Evolutionary conservation across 2,888 invertebrate genomes (phyloP).

Genomic region (Dasysyrphus tricinctus): DNA sequence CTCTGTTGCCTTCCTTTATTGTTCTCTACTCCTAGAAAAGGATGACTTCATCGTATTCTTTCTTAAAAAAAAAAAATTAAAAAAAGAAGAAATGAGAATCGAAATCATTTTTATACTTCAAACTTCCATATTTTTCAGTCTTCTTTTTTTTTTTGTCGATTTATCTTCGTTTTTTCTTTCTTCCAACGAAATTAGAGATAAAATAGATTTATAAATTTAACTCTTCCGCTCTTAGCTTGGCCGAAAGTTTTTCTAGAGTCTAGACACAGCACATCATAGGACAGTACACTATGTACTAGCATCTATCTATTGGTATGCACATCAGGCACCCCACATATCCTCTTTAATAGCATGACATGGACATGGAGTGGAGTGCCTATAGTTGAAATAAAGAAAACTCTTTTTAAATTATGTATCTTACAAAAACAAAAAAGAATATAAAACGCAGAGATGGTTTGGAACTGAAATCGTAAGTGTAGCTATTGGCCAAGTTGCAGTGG

Average conservation of each 20-base stretch:
- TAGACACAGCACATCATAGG: slow-evolving; percentile 22
- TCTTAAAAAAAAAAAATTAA: not conserved
- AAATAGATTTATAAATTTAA: slow-evolving; percentile 59
- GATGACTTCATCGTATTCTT: slow-evolving; percentile 62
- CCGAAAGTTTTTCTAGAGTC: slow-evolving; percentile 62
- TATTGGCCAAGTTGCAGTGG: not conserved
- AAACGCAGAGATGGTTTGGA: not conserved
- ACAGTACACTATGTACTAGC: not conserved
- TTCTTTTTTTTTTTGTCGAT: slow-evolving; percentile 21
- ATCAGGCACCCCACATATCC: slow-evolving; percentile 23
- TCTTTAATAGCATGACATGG: not conserved
- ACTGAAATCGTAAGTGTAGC: slow-evolving; percentile 49
- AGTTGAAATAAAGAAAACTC: slow-evolving; percentile 12
- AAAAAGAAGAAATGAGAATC: slow-evolving; percentile 21
- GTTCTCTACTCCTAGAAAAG: not conserved
- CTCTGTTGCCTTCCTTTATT: slow-evolving; percentile 43
- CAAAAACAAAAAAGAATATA: not conserved
- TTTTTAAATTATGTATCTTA: slow-evolving; percentile 21
- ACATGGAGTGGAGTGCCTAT: not conserved
- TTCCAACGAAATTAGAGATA: slow-evolving; percentile 45
- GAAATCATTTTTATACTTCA: slow-evolving; percentile 64
- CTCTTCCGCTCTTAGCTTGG: slow-evolving; percentile 59
- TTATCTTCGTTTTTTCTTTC: not conserved
- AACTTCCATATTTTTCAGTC: slow-evolving; percentile 66
- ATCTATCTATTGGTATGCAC: too few species aligned